These are phyloP conservation scores for Rhogogaster chlorosoma DNA, from an alignment of 2,888 invertebrate genomes.

Conservation along the genomic window DNA sequence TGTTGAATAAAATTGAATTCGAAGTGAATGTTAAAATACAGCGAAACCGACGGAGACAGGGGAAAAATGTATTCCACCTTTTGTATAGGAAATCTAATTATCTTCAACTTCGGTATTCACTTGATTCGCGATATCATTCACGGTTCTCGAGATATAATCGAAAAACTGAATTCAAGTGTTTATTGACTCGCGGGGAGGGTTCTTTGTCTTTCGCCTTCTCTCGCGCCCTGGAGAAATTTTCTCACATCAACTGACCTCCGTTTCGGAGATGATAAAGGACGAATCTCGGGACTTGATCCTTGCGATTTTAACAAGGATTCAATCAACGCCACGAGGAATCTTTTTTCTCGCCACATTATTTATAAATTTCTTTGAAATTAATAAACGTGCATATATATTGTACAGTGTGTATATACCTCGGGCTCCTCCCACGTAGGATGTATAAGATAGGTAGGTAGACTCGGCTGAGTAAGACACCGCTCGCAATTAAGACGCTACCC, in stretches of 20 bases:
- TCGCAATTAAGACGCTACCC: slow-evolving; percentile 17
- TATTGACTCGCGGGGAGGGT: not conserved
- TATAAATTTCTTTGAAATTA: not conserved
- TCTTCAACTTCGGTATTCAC: not conserved
- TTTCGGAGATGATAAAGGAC: not conserved
- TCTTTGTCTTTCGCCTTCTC: not conserved
- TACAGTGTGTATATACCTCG: not conserved
- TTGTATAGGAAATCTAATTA: not conserved
- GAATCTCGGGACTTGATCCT: not conserved
- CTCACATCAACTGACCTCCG: not conserved
- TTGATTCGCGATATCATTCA: not conserved
- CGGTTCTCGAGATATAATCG: not conserved
- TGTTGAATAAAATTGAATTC: not conserved
- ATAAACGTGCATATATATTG: too few relatives aligned
- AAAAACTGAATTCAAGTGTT: not conserved
- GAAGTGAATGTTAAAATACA: not conserved
- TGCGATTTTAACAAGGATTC: not conserved
- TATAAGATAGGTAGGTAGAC: not conserved
- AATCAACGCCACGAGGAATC: not conserved
- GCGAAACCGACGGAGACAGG: not conserved
- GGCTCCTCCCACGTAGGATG: not conserved
- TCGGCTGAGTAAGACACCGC: slow-evolving; percentile 22
- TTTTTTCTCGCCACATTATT: not conserved
- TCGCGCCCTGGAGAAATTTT: not conserved
- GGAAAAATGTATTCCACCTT: not conserved